phyloP scores from a whole-genome alignment of 2,113 vertebrate genomes.

The Thunnus thynnus region DNA sequence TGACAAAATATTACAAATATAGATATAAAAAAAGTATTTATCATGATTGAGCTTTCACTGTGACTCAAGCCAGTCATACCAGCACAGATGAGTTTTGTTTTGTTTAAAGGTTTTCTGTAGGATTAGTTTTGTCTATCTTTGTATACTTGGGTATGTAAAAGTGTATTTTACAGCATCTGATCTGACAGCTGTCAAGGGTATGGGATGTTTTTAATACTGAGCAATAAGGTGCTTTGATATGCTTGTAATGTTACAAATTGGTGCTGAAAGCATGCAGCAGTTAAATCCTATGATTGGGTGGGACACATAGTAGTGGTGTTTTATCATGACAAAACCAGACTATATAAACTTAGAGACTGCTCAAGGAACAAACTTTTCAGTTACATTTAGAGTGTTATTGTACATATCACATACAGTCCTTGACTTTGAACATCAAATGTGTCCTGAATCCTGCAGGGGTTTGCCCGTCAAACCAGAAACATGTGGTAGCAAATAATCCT shows the following conservation, averaged over 20 bases:
- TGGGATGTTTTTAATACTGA: slow-evolving; percentile 24
- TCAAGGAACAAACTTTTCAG: background rate
- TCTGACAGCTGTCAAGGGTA: slow-evolving; percentile 31
- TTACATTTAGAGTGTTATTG: too few species aligned
- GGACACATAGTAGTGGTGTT: background rate
- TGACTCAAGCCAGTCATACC: slow-evolving; percentile 27
- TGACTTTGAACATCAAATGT: slow-evolving; percentile 23
- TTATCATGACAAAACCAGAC: slow-evolving; percentile 5
- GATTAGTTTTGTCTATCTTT: too few species aligned
- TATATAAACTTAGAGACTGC: background rate
- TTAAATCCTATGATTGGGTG: background rate
- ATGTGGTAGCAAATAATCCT: slow-evolving; percentile 53
- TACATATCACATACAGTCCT: background rate
- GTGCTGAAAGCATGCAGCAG: background rate
- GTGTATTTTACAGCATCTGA: slow-evolving; percentile 36
- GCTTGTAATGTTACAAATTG: slow-evolving; percentile 14
- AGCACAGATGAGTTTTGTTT: background rate
- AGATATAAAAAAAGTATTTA: background rate
- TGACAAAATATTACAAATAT: background rate
- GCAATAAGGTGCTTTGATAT: slow-evolving; percentile 4
- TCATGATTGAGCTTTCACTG: slow-evolving; percentile 3
- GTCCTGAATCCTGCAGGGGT: slow-evolving; percentile 6
- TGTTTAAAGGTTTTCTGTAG: too few species aligned
- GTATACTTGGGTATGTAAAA: background rate
- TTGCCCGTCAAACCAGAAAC: slow-evolving; percentile 26